phyloP scores from a whole-genome alignment of 1,140 invertebrate species.

The Drosophila ficusphila region DNA sequence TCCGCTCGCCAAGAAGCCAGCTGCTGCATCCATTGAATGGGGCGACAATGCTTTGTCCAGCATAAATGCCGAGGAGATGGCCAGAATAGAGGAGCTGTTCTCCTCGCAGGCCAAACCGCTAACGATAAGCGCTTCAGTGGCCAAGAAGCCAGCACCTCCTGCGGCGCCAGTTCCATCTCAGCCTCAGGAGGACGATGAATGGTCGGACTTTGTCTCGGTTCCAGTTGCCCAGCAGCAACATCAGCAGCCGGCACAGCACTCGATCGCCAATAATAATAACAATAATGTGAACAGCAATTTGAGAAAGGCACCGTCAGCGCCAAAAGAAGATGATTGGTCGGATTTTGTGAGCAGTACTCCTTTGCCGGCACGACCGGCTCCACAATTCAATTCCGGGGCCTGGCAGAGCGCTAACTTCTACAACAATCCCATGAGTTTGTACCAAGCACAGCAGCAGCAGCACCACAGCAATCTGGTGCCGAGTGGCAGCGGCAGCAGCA shows the following conservation, averaged over 20 bases:
- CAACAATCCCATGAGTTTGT: constrained; percentile 79
- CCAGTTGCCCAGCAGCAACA: constrained; percentile 63
- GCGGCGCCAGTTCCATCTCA: constrained; percentile 14
- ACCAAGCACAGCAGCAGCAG: constrained; percentile 56
- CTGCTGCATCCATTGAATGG: constrained; percentile 86
- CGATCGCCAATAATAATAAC: constrained; percentile 34
- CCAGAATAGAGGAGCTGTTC: constrained; percentile 84
- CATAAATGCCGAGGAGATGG: constrained; percentile 87
- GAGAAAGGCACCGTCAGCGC: constrained; percentile 15
- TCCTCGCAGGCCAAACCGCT: constrained; percentile 59
- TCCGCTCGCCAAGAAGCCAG: constrained; percentile 65
- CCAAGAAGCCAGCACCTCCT: constrained; percentile 59
- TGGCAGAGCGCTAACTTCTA: constrained; percentile 83
- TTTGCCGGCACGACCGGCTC: constrained; percentile 26
- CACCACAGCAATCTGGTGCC: constrained; percentile 71
- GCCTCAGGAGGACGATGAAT: constrained; percentile 85
- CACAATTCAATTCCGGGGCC: constrained; percentile 79
- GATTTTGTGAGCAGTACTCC: constrained; percentile 87
- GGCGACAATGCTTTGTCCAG: constrained; percentile 85
- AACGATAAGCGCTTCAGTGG: constrained; percentile 74
- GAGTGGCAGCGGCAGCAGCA: constrained; percentile 26
- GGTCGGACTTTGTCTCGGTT: constrained; percentile 87
- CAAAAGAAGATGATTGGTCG: constrained; percentile 87
- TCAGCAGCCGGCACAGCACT: constrained; percentile 5
- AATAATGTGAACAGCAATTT: constrained; percentile 39